Conservation (phyloP, 1,140 invertebrate genomes). For the Samia ricini region DNA sequence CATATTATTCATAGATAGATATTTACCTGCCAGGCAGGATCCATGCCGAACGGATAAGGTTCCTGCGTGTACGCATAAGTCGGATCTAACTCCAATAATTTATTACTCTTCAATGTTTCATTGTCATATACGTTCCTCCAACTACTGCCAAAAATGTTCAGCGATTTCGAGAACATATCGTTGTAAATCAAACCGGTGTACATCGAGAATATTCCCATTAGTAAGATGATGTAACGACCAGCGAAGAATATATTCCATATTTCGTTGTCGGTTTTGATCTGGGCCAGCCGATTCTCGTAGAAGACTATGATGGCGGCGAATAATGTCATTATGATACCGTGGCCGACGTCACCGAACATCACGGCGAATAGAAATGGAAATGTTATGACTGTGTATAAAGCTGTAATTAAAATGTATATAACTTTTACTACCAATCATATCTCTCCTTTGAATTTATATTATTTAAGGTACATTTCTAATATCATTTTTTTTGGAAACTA, state of each 20-base stretch:
- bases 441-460: too few relatives aligned
- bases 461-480: too few relatives aligned
- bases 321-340: conserved; percentile 82
- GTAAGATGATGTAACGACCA: conserved; percentile 89
- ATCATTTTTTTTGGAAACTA: too few relatives aligned
- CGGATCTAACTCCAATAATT: conserved; percentile 80
- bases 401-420: conserved; percentile 54
- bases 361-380: conserved; percentile 88
- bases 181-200: conserved; percentile 93
- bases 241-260: conserved; percentile 91
- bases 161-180: conserved; percentile 88
- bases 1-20: not conserved
- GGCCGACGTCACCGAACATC: conserved; percentile 88
- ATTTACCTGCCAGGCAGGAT: conserved; percentile 85
- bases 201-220: conserved; percentile 92
- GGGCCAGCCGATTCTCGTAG: conserved; percentile 79
- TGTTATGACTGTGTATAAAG: conserved; percentile 85
- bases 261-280: conserved; percentile 78
- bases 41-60: conserved; percentile 88
- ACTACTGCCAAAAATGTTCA: conserved; percentile 89
- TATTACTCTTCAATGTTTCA: conserved; percentile 56
- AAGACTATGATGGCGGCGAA: conserved; percentile 81
- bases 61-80: conserved; percentile 69
- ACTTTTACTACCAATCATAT: not conserved
- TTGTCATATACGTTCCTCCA: conserved; percentile 81